Percentiles rank a stretch among this genome's conserved stretches.
Conservation (phyloP, 1,140 invertebrate genomes). For the Frieseomelitta varia region DNA sequence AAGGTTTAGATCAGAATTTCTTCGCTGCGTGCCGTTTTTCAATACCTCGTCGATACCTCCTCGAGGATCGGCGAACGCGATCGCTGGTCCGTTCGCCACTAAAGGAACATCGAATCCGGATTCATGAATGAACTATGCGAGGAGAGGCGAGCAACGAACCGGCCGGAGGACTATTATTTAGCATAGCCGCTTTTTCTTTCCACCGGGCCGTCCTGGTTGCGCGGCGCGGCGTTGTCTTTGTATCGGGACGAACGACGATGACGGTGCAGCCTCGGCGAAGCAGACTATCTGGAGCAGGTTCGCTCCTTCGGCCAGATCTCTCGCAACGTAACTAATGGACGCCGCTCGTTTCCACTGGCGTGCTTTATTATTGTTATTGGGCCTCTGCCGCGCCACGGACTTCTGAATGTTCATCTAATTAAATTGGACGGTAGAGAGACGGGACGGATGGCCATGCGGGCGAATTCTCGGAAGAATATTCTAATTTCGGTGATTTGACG, state of each 20-base stretch:
- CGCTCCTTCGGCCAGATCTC: constrained; percentile 57
- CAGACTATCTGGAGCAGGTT: constrained; percentile 71
- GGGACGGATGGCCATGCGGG: neutral
- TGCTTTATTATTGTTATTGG: constrained; percentile 78
- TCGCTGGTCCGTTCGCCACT: constrained; percentile 34
- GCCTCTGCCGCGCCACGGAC: constrained; percentile 62
- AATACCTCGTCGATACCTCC: neutral
- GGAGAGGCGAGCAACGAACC: constrained; percentile 59
- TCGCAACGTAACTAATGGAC: constrained; percentile 74
- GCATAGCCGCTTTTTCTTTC: constrained; percentile 80
- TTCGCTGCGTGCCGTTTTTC: constrained; percentile 31
- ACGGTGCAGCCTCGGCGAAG: constrained; percentile 73
- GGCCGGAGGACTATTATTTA: constrained; percentile 79
- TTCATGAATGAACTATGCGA: constrained; percentile 77
- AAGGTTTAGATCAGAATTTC: constrained; percentile 15
- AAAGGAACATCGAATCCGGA: constrained; percentile 70
- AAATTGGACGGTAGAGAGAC: constrained; percentile 26
- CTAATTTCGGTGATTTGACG: neutral
- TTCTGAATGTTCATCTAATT: constrained; percentile 43
- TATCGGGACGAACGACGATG: constrained; percentile 76
- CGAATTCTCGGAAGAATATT: constrained; percentile 24
- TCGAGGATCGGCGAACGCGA: constrained; percentile 19
- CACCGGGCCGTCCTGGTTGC: constrained; percentile 38
- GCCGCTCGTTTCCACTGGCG: constrained; percentile 68
- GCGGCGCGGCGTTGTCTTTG: constrained; percentile 78